Conservation (phyloP, 1,140 invertebrate species). For the Hypsibius dujardini region DNA sequence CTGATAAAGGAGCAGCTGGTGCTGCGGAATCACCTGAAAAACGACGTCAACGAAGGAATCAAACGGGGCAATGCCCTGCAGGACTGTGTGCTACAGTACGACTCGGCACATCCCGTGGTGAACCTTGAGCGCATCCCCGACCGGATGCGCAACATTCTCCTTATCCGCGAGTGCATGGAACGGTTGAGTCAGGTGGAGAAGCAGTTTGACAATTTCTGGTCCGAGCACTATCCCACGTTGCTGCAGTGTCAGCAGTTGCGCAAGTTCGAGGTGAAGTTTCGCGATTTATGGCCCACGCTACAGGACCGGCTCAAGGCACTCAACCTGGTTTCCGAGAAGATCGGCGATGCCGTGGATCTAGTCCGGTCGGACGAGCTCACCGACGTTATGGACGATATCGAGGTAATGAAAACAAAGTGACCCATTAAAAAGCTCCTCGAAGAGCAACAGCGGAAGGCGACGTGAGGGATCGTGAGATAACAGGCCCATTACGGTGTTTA, state of each 20-base stretch:
- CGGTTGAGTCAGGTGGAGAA: background rate
- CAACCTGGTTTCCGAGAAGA: background rate
- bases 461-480: too few relatives aligned
- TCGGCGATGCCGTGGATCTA: background rate
- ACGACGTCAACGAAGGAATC: constrained; percentile 8
- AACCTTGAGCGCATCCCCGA: background rate
- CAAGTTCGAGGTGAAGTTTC: constrained; percentile 8
- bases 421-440: too few relatives aligned
- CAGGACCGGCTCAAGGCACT: background rate
- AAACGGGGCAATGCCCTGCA: constrained; percentile 11
- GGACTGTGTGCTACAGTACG: constrained; percentile 10
- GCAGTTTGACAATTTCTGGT: constrained; percentile 17
- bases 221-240: constrained; percentile 14
- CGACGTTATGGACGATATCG: constrained; percentile 1
- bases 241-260: constrained; percentile 15
- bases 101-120: background rate
- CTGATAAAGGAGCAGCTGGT: constrained; percentile 15
- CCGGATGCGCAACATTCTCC: constrained; percentile 9
- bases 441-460: too few relatives aligned
- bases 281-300: background rate
- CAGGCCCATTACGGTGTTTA: too few relatives aligned
- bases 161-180: constrained; percentile 13
- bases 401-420: background rate
- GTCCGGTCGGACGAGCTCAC: background rate
- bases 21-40: constrained; percentile 11